Evolutionary conservation across 2,113 vertebrate species (phyloP), one percentile per base, ranked within the genome.

Genomic region (Eolophus roseicapilla): DNA sequence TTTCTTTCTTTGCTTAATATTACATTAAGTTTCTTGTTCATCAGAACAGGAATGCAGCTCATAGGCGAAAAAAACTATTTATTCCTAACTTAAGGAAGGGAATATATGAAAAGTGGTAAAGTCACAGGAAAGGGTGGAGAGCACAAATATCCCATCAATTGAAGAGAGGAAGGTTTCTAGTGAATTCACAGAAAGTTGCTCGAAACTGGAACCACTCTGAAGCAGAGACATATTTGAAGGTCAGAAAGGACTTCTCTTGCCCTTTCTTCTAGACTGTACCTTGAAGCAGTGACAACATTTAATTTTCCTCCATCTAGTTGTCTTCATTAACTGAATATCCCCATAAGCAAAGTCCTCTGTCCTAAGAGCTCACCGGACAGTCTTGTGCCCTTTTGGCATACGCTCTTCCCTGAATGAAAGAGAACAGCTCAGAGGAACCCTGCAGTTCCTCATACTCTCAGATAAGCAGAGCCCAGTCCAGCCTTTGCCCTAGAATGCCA

Each of bases 1-100:
- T 91, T 95, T 76, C 92, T 95, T 86, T 95, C 95, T 96, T 94
- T 97, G 86, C 70, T 97, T 95, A 90, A 88, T 96, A 90, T 93
- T 84, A 77, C 79, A 77, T 93, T 85, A 91, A 93, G 88, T 95
- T 96, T 93, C 67, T 88, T 63, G 76, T 91, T 86, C 85, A 39
- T 89, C 75, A 73, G 81, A 84, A 68, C 10, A 91, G 43, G 65
- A 95, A 94, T 95, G 83, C 57, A 68, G 62, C 46, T 95, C 53
- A 81, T 1, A 85, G 33, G 60, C 67, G 47, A 39, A 90, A 95
- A 79, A 52, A 11, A 19, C 41, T 92, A 91, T 62, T 93, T 82
- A 63, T 62, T 75, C 1, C 6, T 68, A 90, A 93, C 67, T 94
- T 57, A 59, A 82, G 50, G 87, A 96, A 94, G 35, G 49, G 81